Conservation (phyloP, 1,140 invertebrate species). For the Psix sp. region DNA sequence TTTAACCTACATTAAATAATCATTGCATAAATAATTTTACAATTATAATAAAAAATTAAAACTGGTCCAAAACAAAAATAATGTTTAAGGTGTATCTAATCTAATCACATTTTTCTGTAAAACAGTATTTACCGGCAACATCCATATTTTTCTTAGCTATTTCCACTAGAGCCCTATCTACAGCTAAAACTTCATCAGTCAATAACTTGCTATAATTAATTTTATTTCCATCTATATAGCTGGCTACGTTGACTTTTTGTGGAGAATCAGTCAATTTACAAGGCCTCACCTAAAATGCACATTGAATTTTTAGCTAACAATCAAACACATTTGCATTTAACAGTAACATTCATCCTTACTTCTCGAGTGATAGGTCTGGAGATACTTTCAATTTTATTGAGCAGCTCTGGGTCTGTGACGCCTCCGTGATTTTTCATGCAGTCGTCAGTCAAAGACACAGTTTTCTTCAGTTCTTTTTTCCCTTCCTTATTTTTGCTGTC, state of each 20-base stretch:
- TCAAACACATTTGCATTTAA: neutral
- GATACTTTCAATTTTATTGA: slow-evolving; percentile 82
- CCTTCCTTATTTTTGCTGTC: slow-evolving; percentile 70
- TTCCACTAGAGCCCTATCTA: slow-evolving; percentile 87
- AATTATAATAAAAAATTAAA: no score
- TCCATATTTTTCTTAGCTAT: slow-evolving; percentile 89
- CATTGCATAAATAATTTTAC: no score
- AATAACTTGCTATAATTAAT: slow-evolving; percentile 89
- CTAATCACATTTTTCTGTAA: no score
- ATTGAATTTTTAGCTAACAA: no score
- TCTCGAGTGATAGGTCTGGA: slow-evolving; percentile 81
- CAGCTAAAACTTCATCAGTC: slow-evolving; percentile 89
- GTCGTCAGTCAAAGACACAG: slow-evolving; percentile 79
- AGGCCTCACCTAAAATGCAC: slow-evolving; percentile 64
- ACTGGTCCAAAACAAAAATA: no score
- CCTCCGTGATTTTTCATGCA: slow-evolving; percentile 78
- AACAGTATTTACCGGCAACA: slow-evolving; percentile 87
- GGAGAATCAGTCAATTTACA: slow-evolving; percentile 62
- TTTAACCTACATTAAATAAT: no score
- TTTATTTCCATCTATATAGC: slow-evolving; percentile 83
- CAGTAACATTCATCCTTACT: slow-evolving; percentile 65
- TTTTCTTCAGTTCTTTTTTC: slow-evolving; percentile 82
- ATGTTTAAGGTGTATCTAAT: no score
- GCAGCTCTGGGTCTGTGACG: slow-evolving; percentile 83
- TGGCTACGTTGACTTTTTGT: slow-evolving; percentile 72